Percentiles rank a stretch among this genome's conserved stretches.
Conservation (phyloP, 1,140 invertebrate species). For the Aphelenchoides fujianensis region DNA sequence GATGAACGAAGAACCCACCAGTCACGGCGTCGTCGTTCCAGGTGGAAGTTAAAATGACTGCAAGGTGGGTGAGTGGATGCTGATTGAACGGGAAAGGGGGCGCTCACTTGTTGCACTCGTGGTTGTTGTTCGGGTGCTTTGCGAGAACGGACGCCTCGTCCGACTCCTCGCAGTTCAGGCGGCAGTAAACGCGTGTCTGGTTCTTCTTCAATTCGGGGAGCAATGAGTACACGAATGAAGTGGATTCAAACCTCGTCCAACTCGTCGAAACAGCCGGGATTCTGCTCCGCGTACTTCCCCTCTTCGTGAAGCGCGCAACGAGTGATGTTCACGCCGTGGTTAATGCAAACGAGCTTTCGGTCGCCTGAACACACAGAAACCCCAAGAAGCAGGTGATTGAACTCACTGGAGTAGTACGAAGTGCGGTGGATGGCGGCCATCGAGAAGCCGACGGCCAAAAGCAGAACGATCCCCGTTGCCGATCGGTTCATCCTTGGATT, state of each 20-base stretch:
- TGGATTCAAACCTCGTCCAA: constrained; percentile 42
- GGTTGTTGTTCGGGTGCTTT: constrained; percentile 44
- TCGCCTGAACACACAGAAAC: constrained; percentile 26
- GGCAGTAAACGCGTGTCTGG: constrained; percentile 53
- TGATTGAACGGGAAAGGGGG: too few species aligned
- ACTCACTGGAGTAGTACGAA: constrained; percentile 21
- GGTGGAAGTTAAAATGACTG: constrained; percentile 53
- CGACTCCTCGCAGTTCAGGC: constrained; percentile 56
- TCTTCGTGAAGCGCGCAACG: constrained; percentile 44
- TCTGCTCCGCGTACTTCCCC: constrained; percentile 41
- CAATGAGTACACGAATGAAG: constrained; percentile 2
- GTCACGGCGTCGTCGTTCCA: constrained; percentile 51
- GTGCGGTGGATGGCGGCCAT: constrained; percentile 1
- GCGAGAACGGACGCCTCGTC: constrained; percentile 48
- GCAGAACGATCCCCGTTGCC: neutral
- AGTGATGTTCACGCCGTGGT: constrained; percentile 47
- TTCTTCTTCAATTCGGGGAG: constrained; percentile 39
- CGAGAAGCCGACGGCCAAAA: neutral
- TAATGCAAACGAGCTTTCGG: constrained; percentile 40
- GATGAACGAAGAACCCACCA: constrained; percentile 37
- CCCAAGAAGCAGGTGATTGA: too few species aligned
- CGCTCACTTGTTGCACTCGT: constrained; percentile 44
- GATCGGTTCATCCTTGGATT: too few species aligned
- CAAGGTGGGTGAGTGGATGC: too few species aligned
- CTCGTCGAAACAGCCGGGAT: constrained; percentile 54